Conservation (phyloP, 2,113 vertebrate species). For the Erinaceus europaeus region DNA sequence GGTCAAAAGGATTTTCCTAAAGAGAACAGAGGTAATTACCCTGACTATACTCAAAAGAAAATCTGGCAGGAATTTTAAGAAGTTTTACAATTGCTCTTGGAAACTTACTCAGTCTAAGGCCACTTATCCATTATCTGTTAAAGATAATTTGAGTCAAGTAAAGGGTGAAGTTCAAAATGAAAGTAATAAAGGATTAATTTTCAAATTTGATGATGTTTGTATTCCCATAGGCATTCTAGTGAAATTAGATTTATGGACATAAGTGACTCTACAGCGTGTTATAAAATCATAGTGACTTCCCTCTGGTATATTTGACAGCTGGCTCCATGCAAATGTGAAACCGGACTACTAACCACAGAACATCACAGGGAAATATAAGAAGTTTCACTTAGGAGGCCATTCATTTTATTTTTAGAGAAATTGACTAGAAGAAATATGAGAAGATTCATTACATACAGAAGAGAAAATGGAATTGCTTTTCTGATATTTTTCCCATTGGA, state of each 20-base stretch:
- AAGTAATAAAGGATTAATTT: slow-evolving; percentile 60
- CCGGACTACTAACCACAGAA: slow-evolving; percentile 52
- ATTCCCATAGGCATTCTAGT: slow-evolving; percentile 40
- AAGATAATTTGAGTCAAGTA: slow-evolving; percentile 59
- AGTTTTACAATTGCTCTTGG: slow-evolving; percentile 13
- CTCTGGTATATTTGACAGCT: slow-evolving; percentile 58
- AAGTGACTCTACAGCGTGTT: slow-evolving; percentile 37
- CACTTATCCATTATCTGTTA: slow-evolving; percentile 22
- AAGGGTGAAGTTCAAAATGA: slow-evolving; percentile 53
- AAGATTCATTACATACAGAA: slow-evolving; percentile 31
- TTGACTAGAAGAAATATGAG: slow-evolving; percentile 19
- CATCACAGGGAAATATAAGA: slow-evolving; percentile 44
- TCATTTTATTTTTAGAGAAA: slow-evolving; percentile 35
- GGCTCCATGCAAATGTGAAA: slow-evolving; percentile 30
- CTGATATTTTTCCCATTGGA: slow-evolving; percentile 1
- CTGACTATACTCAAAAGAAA: not conserved
- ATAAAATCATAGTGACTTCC: slow-evolving; percentile 54
- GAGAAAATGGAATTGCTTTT: slow-evolving; percentile 17
- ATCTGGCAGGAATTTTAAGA: slow-evolving; percentile 38
- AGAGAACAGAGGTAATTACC: not conserved
- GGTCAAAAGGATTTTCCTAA: slow-evolving; percentile 18
- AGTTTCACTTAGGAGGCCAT: slow-evolving; percentile 20
- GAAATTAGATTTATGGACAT: slow-evolving; percentile 63
- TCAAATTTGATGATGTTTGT: slow-evolving; percentile 28
- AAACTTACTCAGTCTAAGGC: slow-evolving; percentile 18